Conservation (phyloP, 2,888 invertebrate species). For the Tholera decimalis region DNA sequence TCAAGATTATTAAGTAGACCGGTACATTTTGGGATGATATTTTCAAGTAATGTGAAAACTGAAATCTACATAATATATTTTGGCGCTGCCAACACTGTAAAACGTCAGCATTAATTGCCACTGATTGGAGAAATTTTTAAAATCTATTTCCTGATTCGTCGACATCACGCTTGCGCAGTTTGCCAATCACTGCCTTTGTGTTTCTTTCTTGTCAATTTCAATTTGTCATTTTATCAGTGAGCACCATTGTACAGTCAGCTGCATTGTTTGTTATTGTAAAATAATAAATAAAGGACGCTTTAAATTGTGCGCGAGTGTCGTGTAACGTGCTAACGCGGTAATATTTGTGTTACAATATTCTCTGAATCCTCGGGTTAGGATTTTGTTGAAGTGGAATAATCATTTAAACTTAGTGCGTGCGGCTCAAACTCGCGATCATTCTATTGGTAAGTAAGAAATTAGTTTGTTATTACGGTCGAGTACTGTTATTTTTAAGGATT, state of each 20-base stretch:
- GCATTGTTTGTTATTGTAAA: slow-evolving; percentile 66
- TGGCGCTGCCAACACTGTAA: slow-evolving; percentile 19
- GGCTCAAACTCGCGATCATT: slow-evolving; percentile 44
- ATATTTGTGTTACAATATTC: slow-evolving; percentile 50
- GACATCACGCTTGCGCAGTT: slow-evolving; percentile 46
- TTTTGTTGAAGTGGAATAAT: slow-evolving; percentile 63
- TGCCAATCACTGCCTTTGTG: slow-evolving; percentile 51
- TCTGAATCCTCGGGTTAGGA: slow-evolving; percentile 58
- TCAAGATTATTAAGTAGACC: no score
- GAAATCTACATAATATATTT: slow-evolving; percentile 3
- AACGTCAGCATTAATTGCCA: slow-evolving; percentile 23
- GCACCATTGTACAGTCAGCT: slow-evolving; percentile 43
- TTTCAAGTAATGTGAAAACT: slow-evolving; percentile 1
- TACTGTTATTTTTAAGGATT: neutral
- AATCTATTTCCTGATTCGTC: slow-evolving; percentile 61
- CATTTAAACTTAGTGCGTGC: slow-evolving; percentile 47
- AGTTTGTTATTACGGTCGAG: neutral
- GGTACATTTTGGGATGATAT: no score
- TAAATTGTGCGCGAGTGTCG: slow-evolving; percentile 57
- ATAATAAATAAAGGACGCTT: slow-evolving; percentile 61
- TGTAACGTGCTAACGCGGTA: slow-evolving; percentile 41
- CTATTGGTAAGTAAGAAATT: slow-evolving; percentile 55
- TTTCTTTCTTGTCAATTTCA: slow-evolving; percentile 43
- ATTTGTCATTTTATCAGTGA: slow-evolving; percentile 47
- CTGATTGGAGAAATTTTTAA: slow-evolving; percentile 47